Conservation (phyloP, 2,797 vertebrate genomes). For the Myotis myotis region DNA sequence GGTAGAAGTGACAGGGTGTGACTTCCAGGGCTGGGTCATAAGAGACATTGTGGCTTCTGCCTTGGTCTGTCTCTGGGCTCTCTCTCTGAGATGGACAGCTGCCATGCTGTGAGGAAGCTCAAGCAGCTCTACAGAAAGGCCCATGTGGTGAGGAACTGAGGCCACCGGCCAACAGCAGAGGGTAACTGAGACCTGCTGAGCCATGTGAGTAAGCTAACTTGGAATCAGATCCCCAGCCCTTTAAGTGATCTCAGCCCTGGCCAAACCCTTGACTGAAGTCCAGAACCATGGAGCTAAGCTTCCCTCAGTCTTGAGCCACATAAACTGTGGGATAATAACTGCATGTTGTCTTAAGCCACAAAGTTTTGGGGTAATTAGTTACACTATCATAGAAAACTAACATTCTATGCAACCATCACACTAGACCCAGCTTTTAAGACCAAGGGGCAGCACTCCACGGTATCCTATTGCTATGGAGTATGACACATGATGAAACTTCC, state of each 20-base stretch:
- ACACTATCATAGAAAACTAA: background rate
- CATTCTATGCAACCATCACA: background rate
- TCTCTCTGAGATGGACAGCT: background rate
- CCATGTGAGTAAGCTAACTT: background rate
- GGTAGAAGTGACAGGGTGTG: background rate
- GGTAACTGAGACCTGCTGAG: background rate
- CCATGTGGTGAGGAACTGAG: background rate
- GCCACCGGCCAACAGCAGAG: background rate
- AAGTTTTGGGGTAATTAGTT: background rate
- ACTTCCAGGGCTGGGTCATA: background rate
- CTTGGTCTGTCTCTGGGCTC: background rate
- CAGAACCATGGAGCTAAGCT: background rate
- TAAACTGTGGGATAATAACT: background rate
- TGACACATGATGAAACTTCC: no score
- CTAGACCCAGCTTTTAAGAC: background rate
- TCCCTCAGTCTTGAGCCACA: background rate
- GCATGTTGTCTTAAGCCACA: background rate
- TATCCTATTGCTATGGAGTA: background rate
- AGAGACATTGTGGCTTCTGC: background rate
- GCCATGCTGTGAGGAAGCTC: background rate
- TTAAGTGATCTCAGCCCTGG: background rate
- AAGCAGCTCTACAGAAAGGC: background rate
- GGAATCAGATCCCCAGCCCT: background rate
- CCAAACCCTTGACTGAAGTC: background rate
- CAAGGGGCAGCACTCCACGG: fast-evolving